Base-by-base conservation (phyloP, 1,140 invertebrate genomes). In the Drosophila nannoptera region DNA sequence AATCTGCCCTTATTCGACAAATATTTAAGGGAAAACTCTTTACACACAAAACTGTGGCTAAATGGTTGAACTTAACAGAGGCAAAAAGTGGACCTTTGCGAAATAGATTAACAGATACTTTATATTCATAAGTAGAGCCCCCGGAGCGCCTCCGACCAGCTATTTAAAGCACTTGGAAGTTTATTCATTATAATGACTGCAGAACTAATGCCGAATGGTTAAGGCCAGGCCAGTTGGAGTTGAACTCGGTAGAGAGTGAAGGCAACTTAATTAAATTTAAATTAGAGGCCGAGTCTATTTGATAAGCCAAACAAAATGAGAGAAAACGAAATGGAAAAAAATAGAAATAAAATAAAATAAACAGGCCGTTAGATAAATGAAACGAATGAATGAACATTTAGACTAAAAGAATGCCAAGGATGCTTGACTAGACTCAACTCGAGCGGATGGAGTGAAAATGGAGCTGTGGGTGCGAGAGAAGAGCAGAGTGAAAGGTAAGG, bases 231-330 rank as follows among this genome's bases (percentile, higher is more conserved):
- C 29, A 33, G 38, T 55, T 12, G 31, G 32, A 52, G 49, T 52
- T 36, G n/a, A 12, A 22, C 16, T 29, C 2, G 22, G 40, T 4
- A 14, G 40, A 5, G 36, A 14, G n/a, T 35, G 72, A 22, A 22
- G 76, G 58, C 74, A 71, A 86, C 81, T 86, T 86, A 86, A 86
- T 86, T 86, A 86, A 86, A 86, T 86, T 86, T 86, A 86, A 86
- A 86, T 86, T 86, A 86, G 71, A 71, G 77, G 81, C 74, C 16
- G 67, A n/a, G 49, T 38, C 61, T 74, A 71, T 74, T 74, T 74
- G 61, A 53, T 35, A 50, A 45, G 49, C 43, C 40, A 67, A 66
- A 69, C 43, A 55, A 55, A 55, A 69, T 7, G 12, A 6, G 14
- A 43, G 12, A 16, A 43, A 43, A 14, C 7, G 14, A 43, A 40